Percentiles rank a stretch among this genome's conserved stretches.
Conservation (phyloP, 2,113 vertebrate genomes). For the Gymnarchus niloticus region DNA sequence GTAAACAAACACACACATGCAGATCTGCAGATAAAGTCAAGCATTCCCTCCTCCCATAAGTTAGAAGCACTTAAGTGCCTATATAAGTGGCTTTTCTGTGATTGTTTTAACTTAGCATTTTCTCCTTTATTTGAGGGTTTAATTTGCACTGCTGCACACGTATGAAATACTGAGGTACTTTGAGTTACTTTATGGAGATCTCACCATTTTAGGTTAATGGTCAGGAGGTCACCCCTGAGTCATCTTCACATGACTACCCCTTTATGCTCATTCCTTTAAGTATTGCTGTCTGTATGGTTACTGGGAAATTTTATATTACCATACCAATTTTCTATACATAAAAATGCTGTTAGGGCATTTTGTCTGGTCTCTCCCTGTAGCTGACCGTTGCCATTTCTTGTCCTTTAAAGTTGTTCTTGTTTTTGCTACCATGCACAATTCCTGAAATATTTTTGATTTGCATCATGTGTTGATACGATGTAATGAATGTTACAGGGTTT, state of each 20-base stretch:
- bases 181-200: background rate
- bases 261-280: background rate
- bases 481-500: constrained; percentile 96
- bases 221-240: background rate
- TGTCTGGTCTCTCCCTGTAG: background rate
- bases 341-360: background rate
- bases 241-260: background rate
- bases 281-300: background rate
- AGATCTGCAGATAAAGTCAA: background rate
- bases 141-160: background rate
- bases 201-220: background rate
- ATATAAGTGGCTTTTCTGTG: background rate
- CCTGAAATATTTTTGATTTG: constrained; percentile 61
- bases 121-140: background rate
- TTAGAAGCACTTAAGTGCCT: constrained; percentile 12
- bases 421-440: constrained; percentile 51
- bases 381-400: constrained; percentile 34
- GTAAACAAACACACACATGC: background rate
- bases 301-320: background rate
- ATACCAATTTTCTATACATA: no score
- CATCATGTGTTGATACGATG: constrained; percentile 72
- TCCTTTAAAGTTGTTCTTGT: constrained; percentile 41
- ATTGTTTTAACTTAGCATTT: background rate
- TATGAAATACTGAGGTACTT: background rate
- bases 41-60: background rate